Base-by-base conservation (phyloP, 2,888 invertebrate species). In the Ormyrus nitidulus region DNA sequence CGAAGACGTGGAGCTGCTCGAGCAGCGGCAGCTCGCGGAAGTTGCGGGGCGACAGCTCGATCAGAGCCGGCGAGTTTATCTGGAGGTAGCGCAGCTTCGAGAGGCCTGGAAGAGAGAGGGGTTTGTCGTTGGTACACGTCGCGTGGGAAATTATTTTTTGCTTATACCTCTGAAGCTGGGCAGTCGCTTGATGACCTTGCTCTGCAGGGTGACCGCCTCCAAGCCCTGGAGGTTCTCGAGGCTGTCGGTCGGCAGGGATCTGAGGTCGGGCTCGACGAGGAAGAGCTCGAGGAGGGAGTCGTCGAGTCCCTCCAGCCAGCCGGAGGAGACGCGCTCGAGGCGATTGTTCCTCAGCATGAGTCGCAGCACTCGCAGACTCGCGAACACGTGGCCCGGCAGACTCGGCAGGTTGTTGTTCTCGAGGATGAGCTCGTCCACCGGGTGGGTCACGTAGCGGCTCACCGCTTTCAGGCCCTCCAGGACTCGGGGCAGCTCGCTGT, bases 321-420 rank as follows among this genome's bases (percentile, higher is more conserved):
- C 95, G 64, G 94, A 94, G 0, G 96, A 95, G 13, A 97, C 93
- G 72, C 96, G 92, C 88, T 97, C 96, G 13, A 97, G 90, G 58
- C 95, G 94, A 89, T 97, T 97, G 87, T 96, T 95, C 2, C 97
- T 93, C 77, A 97, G 90, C 96, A 97, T 96, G 56, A 97, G 89
- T 51, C 97, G 93, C 54, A 95, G 91, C 48, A 96, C 94, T 89
- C 94, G 94, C 70, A 96, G 91, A 83, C 94, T 94, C 79, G 95
- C 93, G 88, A 97, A 97, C 77, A 95, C 93, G 84, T 95, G 94
- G 6, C 96, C 96, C 0, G 97, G 96, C n/a, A 97, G 87, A 0
- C 96, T 95, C 9, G 96, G 96, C 66, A 97, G 91, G 86, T 95
- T 95, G 89, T 97, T 97, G 87, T 96, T 96, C 91, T 97, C 97